Base-by-base conservation (phyloP, 1,140 invertebrate species). In the Proales similis region DNA sequence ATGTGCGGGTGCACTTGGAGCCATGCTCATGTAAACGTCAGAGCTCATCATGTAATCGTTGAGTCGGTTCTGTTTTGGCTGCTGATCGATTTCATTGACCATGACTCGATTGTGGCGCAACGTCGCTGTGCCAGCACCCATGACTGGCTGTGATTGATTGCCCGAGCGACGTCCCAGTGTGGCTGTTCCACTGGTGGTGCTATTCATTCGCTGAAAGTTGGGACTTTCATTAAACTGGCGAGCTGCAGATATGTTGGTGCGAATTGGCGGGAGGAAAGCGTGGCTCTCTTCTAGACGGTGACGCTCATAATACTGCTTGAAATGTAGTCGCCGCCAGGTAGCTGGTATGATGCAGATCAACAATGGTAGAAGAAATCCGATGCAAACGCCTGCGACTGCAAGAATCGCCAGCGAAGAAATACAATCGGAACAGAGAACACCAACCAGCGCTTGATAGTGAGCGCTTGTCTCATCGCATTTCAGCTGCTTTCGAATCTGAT, bases 171-270 rank as follows among this genome's bases (percentile, higher is more conserved):
- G n/a, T n/a, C n/a, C n/a, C n/a, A n/a, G n/a, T n/a, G n/a, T n/a
- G n/a, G n/a, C n/a, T n/a, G n/a, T n/a, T n/a, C n/a, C n/a, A n/a
- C n/a, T n/a, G n/a, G n/a, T n/a, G n/a, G n/a, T n/a, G n/a, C n/a
- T n/a, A n/a, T n/a, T n/a, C n/a, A 57, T 11, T 30, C 51, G 51
- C 22, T 57, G 51, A 42, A 57, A 57, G 32, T 29, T 57, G 30
- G 51, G 51, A 36, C 51, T 57, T 42, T 57, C 51, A 57, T 57
- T 57, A 24, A 57, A 57, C 19, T 57, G 51, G 19, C 51, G 24
- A 43, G 51, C 51, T 29, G 51, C 51, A 17, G 51, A 57, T 26
- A 57, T 57, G 22, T 57, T 57, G 4, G 51, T 57, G 11, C 51
- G 17, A 26, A 57, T 57, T 27, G 39, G 51, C 3, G 33, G 36